Evolutionary conservation across 2,888 invertebrate species (phyloP), one percentile per base, ranked within the genome.

Genomic region (Halictus ligatus): DNA sequence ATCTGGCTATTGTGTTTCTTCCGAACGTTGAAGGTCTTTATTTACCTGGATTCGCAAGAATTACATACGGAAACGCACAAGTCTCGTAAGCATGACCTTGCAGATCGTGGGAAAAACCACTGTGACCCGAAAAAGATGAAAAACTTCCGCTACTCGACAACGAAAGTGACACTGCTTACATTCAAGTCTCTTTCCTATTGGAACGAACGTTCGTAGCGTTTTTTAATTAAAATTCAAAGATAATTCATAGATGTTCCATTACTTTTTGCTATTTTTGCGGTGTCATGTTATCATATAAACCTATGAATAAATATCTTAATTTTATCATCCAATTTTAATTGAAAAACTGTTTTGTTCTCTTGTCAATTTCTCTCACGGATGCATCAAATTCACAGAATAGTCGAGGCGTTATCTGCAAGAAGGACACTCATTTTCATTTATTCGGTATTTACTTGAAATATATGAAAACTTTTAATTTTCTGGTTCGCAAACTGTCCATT

Each of bases 21-120:
- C 40, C 73, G 54, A 90, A 85, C 81, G 82, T 60, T 60, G 75
- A 58, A 82, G 82, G 84, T 91, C 73, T 83, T 89, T 89, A 87
- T 91, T 91, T 93, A 91, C 92, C 92, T 91, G 92, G 84, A 88
- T 89, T 77, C 85, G 87, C 83, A 85, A 92, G 91, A 90, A 91
- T 91, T 92, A 91, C 92, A 86, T 90, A 83, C 80, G 76, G 83
- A 87, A 91, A 80, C 89, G 86, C 76, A 78, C 87, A 76, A 85
- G 81, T 82, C 82, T 81, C 69, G 46, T 76, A 78, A 78, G 40
- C 73, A n/a, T 69, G 81, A 80, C 80, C 83, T 43, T 58, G 58
- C 82, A 81, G 77, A 88, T 89, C 90, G 89, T 89, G 91, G 89
- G 90, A 89, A 90, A 89, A 84, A 60, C n/a, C 29, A 15, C 60